Base-by-base conservation (phyloP, 2,888 invertebrate genomes). In the Helleia helle region DNA sequence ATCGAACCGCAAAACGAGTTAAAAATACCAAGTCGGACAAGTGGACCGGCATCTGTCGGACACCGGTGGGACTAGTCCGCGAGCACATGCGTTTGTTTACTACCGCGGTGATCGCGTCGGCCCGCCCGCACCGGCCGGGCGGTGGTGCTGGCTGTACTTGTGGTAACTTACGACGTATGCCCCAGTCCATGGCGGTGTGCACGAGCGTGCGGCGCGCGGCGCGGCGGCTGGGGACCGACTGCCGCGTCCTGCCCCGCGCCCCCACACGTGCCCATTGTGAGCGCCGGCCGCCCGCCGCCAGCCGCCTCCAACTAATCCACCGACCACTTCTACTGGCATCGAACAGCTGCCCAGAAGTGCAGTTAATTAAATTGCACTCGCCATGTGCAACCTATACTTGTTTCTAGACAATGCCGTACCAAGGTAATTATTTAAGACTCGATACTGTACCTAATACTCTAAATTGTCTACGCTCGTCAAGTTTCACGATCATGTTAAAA, bases 81-180 rank as follows among this genome's bases (percentile, higher is more conserved):
- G 52, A 65, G 62, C 83, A 80, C 83, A 81, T 83, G 81, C 75
- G 79, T 83, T 81, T 84, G 83, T 84, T 84, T 84, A 84, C 83
- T 74, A 81, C 77, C 73, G 66, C 62, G 51, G 52, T 42, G 31
- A 41, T 43, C 44, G 53, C 48, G 52, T 44, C 46, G 38, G 38
- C 37, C 42, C 52, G 51, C 50, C 40, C 43, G 28, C 12, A 36
- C 43, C 40, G 40, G 38, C 41, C 49, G 43, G 46, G 45, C 48
- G 39, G 47, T 48, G 46, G 50, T 40, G 49, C 40, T 40, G 39
- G 40, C 55, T 66, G 59, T 71, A 64, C 41, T 42, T 38, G 36
- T 39, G 44, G 28, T 44, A 75, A 84, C 84, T 84, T 81, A 84
- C 84, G 84, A 58, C 83, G 84, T 63, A 84, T 79, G 74, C 84